Conservation (phyloP, 92 coral and sea anemone genomes). For the Virgularia gustaviana region DNA sequence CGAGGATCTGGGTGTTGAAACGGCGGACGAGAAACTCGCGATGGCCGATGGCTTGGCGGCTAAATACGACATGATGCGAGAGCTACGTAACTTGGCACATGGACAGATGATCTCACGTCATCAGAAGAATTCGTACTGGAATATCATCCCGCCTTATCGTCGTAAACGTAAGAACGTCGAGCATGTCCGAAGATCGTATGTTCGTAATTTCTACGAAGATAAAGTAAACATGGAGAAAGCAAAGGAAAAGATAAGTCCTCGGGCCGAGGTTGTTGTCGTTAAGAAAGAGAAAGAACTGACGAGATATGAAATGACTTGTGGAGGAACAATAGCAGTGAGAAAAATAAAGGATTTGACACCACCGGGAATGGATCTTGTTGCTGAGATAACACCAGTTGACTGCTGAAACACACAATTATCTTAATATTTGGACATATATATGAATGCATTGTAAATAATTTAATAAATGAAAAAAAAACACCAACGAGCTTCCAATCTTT, state of each 20-base stretch:
- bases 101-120: slow-evolving; percentile 89
- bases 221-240: slow-evolving; percentile 36
- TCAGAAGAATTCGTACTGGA: slow-evolving; percentile 70
- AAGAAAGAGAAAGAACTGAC: slow-evolving; percentile 5
- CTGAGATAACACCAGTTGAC: slow-evolving; percentile 14
- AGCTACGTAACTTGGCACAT: slow-evolving; percentile 72
- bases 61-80: slow-evolving; percentile 84
- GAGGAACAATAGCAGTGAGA: slow-evolving; percentile 6
- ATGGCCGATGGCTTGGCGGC: slow-evolving; percentile 74
- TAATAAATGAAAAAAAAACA: no score
- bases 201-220: slow-evolving; percentile 76
- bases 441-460: no score
- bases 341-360: slow-evolving; percentile 26
- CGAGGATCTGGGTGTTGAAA: slow-evolving; percentile 47
- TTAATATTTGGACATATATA: no score
- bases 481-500: no score
- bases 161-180: slow-evolving; percentile 64
- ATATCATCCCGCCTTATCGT: slow-evolving; percentile 81
- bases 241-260: neutral
- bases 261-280: neutral
- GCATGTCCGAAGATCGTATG: slow-evolving; percentile 67
- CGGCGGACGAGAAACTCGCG: slow-evolving; percentile 56
- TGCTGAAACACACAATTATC: no score
- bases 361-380: slow-evolving; percentile 17
- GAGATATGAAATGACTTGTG: slow-evolving; percentile 7